phyloP scores from a whole-genome alignment of 2,888 invertebrate genomes.

The Augiades crinisus region DNA sequence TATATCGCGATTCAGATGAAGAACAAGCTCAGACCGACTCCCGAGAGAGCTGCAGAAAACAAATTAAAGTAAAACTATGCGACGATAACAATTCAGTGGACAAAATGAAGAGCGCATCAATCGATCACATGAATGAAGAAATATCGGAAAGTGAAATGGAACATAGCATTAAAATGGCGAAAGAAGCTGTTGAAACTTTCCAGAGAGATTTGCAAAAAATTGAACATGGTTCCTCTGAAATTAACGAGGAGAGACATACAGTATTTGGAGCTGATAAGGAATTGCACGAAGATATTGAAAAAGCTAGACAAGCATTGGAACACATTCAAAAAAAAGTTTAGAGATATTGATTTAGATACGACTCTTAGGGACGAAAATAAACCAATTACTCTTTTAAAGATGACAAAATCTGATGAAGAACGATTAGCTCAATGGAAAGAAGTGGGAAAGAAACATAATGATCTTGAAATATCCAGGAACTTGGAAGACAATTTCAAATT shows the following conservation, averaged over 20 bases:
- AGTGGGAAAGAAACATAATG: constrained; percentile 54
- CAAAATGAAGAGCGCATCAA: constrained; percentile 37
- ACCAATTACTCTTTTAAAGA: constrained; percentile 37
- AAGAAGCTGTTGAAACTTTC: constrained; percentile 64
- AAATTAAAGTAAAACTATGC: constrained; percentile 64
- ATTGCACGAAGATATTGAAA: constrained; percentile 59
- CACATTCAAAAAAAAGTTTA: constrained; percentile 46
- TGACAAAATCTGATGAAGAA: constrained; percentile 49
- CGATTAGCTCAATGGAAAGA: constrained; percentile 63
- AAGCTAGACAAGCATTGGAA: constrained; percentile 55
- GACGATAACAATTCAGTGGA: constrained; percentile 46
- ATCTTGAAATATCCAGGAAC: constrained; percentile 56
- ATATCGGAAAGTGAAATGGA: constrained; percentile 54
- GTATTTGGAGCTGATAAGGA: constrained; percentile 44
- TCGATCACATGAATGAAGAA: constrained; percentile 37
- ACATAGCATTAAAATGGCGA: constrained; percentile 61
- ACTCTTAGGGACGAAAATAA: constrained; percentile 40
- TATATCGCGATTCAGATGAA: constrained; percentile 64
- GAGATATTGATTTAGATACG: constrained; percentile 49
- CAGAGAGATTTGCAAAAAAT: constrained; percentile 55
- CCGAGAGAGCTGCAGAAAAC: constrained; percentile 54
- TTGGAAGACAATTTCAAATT: constrained; percentile 61
- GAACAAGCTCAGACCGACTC: constrained; percentile 54
- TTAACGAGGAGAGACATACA: constrained; percentile 40
- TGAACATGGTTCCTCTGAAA: constrained; percentile 42